phyloP scores from a whole-genome alignment of 1,140 invertebrate genomes.

The Camponotus floridanus region DNA sequence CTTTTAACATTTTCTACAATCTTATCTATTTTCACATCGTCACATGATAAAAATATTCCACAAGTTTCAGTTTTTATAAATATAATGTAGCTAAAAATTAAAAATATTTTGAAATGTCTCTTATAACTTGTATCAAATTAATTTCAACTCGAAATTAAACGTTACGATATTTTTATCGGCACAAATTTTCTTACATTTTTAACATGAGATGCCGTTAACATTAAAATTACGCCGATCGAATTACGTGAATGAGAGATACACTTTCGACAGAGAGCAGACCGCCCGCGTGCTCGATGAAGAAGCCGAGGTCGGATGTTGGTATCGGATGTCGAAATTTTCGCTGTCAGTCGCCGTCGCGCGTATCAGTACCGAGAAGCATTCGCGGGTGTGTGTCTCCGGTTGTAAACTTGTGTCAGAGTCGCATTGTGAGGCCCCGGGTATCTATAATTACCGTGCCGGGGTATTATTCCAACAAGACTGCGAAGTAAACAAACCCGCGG shows the following conservation, averaged over 20 bases:
- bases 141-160: neutral
- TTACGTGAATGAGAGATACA: neutral
- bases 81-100: too few relatives aligned
- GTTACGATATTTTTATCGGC: too few relatives aligned
- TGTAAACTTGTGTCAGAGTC: constrained; percentile 60
- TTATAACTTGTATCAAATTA: neutral
- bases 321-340: constrained; percentile 37
- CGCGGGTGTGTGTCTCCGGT: constrained; percentile 15
- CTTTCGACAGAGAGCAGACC: neutral
- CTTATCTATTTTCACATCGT: too few relatives aligned
- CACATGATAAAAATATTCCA: too few relatives aligned
- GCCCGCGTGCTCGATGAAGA: neutral
- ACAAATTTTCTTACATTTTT: neutral
- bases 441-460: constrained; percentile 75
- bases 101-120: too few relatives aligned
- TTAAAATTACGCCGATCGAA: constrained; percentile 8
- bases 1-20: too few relatives aligned
- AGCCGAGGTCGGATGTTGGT: neutral
- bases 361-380: constrained; percentile 54
- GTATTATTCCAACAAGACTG: constrained; percentile 78
- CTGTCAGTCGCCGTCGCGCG: constrained; percentile 13
- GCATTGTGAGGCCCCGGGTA: constrained; percentile 61
- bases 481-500: constrained; percentile 75
- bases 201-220: neutral
- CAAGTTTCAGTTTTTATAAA: too few relatives aligned